These are phyloP conservation scores for Porites cylindrica DNA, from an alignment of 92 coral and sea anemone species.

Conservation along the genomic window DNA sequence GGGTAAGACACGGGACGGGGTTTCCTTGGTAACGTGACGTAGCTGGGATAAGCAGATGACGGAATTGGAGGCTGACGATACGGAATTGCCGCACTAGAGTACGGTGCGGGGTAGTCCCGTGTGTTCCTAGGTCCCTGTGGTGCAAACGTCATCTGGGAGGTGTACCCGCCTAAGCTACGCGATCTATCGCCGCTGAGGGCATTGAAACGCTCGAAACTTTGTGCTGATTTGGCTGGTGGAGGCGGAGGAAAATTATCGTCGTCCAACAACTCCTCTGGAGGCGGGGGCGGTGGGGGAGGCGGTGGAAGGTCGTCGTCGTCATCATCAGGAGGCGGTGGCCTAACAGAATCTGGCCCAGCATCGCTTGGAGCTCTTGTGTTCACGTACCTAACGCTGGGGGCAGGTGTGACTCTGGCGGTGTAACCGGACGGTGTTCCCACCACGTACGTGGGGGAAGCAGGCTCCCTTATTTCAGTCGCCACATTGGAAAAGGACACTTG, in stretches of 20 bases:
- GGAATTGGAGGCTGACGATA: constrained; percentile 59
- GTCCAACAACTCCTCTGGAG: constrained; percentile 66
- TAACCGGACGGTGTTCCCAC: constrained; percentile 83
- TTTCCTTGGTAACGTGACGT: constrained; percentile 83
- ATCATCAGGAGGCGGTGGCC: constrained; percentile 74
- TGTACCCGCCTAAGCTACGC: constrained; percentile 53
- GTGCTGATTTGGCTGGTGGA: constrained; percentile 69
- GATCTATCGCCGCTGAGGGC: constrained; percentile 54
- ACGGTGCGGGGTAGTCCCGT: constrained; percentile 39
- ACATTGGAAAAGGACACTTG: constrained; percentile 95
- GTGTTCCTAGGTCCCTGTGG: constrained; percentile 55
- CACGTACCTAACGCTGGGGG: constrained; percentile 90
- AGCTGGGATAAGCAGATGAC: constrained; percentile 65
- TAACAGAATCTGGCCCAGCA: constrained; percentile 57
- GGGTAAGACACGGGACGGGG: constrained; percentile 81
- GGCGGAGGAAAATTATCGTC: constrained; percentile 78
- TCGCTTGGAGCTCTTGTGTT: constrained; percentile 87
- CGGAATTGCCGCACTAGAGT: constrained; percentile 46
- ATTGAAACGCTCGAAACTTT: constrained; percentile 51
- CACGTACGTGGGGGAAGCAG: constrained; percentile 83
- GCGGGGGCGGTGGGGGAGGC: constrained; percentile 96
- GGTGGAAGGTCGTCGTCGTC: constrained; percentile 81
- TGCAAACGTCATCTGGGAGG: constrained; percentile 57
- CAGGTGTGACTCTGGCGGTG: constrained; percentile 85
- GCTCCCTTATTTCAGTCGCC: constrained; percentile 95